These are phyloP conservation scores for Salpingus planirostris DNA, from an alignment of 2,888 invertebrate genomes.

Conservation along the genomic window DNA sequence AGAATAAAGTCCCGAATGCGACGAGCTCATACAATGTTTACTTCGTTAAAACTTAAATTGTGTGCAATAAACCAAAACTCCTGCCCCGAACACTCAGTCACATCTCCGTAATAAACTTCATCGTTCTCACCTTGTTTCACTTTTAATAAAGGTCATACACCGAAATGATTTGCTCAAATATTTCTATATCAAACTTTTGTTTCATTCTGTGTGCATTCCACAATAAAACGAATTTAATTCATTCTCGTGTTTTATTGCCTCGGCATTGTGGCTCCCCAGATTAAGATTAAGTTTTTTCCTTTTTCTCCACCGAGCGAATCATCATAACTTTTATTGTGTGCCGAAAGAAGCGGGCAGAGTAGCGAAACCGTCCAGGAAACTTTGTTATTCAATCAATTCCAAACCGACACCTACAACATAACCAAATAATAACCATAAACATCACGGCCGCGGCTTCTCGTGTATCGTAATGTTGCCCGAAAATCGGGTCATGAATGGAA, in stretches of 20 bases:
- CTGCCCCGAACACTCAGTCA: conserved; percentile 26
- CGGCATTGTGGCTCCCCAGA: conserved; percentile 13
- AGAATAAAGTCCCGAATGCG: no score
- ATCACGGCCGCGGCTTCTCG: no score
- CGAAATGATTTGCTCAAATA: conserved; percentile 37
- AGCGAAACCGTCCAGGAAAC: conserved; percentile 11
- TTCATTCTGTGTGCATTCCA: conserved; percentile 37
- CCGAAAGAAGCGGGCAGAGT: conserved; percentile 4
- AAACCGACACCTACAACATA: no score
- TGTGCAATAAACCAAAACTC: conserved; percentile 34
- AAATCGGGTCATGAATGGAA: no score
- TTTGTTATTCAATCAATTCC: conserved; percentile 13
- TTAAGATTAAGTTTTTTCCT: conserved; percentile 11
- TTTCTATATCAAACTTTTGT: conserved; percentile 32
- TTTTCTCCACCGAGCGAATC: conserved; percentile 11
- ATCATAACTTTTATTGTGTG: conserved; percentile 12
- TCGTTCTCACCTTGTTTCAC: conserved; percentile 32
- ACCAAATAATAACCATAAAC: no score
- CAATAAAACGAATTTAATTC: conserved; percentile 35
- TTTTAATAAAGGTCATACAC: conserved; percentile 30
- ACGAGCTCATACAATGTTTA: conserved; percentile 30
- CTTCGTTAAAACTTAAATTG: conserved; percentile 36
- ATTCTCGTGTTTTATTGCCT: conserved; percentile 26
- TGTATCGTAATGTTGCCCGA: no score
- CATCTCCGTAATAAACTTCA: conserved; percentile 30